Conservation (phyloP, 1,140 invertebrate genomes). For the Ceratitis capitata region DNA sequence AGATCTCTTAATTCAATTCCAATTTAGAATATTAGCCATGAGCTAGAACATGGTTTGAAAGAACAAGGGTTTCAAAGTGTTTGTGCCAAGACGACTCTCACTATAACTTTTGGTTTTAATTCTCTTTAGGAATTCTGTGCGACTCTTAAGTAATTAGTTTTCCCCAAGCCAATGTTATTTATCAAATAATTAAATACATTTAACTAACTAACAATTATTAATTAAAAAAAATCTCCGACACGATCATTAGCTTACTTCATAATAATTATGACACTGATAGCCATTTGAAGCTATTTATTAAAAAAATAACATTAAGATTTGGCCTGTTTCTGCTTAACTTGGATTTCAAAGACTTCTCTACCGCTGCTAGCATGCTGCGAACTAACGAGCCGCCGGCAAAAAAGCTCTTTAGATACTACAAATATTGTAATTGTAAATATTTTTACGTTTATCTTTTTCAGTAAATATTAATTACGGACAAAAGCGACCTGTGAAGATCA, state of each 20-base stretch:
- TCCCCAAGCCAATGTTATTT: too few relatives aligned
- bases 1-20: too few relatives aligned
- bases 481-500: background rate
- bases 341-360: background rate
- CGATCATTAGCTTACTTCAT: background rate
- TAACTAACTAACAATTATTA: background rate
- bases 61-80: too few relatives aligned
- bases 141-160: too few relatives aligned
- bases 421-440: too few relatives aligned
- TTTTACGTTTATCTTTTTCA: background rate
- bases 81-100: too few relatives aligned
- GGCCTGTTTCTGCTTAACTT: background rate
- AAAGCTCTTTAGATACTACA: too few relatives aligned
- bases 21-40: too few relatives aligned
- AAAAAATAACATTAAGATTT: background rate
- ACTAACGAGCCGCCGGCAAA: background rate
- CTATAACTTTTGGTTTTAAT: too few relatives aligned
- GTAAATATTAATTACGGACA: constrained; percentile 7
- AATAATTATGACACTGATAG: background rate
- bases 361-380: background rate
- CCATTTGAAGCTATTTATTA: background rate
- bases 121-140: too few relatives aligned
- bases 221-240: background rate
- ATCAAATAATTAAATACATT: background rate
- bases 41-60: too few relatives aligned